These are phyloP conservation scores for Parauchenoglanis ngamensis DNA, from an alignment of 2,797 vertebrate species.

Conservation along the genomic window DNA sequence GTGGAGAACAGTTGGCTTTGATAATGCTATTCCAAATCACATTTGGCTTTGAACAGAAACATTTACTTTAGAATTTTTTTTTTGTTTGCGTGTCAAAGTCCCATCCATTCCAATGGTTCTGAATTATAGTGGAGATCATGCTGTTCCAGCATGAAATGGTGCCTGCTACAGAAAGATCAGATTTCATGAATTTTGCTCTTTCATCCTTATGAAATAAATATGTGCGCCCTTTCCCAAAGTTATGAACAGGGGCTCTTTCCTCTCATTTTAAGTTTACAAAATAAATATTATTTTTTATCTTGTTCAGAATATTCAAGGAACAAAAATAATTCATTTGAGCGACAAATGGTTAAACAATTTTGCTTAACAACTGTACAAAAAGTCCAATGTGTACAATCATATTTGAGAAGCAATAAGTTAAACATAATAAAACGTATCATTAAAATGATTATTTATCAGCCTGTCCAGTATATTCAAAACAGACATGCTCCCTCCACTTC, in stretches of 20 bases:
- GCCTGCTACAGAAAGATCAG: conserved; percentile 77
- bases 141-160: conserved; percentile 79
- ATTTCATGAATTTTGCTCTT: conserved; percentile 76
- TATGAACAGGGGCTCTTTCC: conserved; percentile 55
- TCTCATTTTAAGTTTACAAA: conserved; percentile 49
- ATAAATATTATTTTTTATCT: conserved; percentile 35
- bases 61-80: conserved; percentile 60
- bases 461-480: conserved; percentile 7
- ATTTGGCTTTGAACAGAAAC: conserved; percentile 60
- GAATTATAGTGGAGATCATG: conserved; percentile 75
- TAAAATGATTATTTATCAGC: conserved; percentile 12
- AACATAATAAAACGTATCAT: conserved; percentile 18
- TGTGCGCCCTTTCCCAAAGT: conserved; percentile 67
- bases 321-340: conserved; percentile 11
- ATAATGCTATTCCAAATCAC: conserved; percentile 60
- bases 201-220: conserved; percentile 84
- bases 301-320: conserved; percentile 15
- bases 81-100: conserved; percentile 74
- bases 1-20: conserved; percentile 60
- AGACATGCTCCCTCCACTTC: neutral
- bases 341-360: conserved; percentile 3
- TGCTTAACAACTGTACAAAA: conserved; percentile 11
- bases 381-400: neutral
- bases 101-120: conserved; percentile 74
- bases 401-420: conserved; percentile 17